Evolutionary conservation across 1,140 invertebrate genomes (phyloP), one percentile per base, ranked within the genome.

Genomic region (Leucophenga varia): DNA sequence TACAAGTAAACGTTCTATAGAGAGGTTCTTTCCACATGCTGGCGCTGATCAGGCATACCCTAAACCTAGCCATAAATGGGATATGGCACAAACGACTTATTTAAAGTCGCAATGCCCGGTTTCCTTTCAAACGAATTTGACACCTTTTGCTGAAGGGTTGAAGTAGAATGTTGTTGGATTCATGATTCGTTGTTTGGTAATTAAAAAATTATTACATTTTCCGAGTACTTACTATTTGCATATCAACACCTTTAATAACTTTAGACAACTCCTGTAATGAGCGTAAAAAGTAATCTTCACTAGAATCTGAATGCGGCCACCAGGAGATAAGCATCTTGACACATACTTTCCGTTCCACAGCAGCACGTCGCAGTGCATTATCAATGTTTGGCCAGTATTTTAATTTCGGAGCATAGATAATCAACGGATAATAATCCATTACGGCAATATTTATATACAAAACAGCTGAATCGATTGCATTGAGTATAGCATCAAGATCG

Each of bases 381-480:
- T 99, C 95, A 53, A 99, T 95, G 3, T 84, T 78, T 1, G 93
- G 89, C 95, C 95, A 98, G 77, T 85, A 94, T 46, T 54, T 30
- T 3, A 54, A 14, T 9, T 55, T 58, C 7, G 80, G 76, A 22
- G 80, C 79, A 43, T 70, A 93, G 28, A 92, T 79, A n/a, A 83
- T 86, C 10, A 87, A 74, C 0, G 95, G 95, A 52, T 87, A 86
- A 75, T 97, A 98, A 75, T 98, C 95, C 95, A 98, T 98, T 0
- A 98, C 94, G 22, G 95, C 84, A 43, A 99, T 87, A 64, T 95
- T 86, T 39, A 98, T 79, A 74, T 90, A 96, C 71, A 88, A 83
- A 47, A 89, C 81, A 1, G 96, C 94, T 19, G 82, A 81, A n/a
- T 82, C 70, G 20, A 99, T 97, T 2, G 88, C 83, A 64, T 85